These are phyloP conservation scores for Pantala flavescens DNA, from an alignment of 1,140 invertebrate species.

Conservation along the genomic window DNA sequence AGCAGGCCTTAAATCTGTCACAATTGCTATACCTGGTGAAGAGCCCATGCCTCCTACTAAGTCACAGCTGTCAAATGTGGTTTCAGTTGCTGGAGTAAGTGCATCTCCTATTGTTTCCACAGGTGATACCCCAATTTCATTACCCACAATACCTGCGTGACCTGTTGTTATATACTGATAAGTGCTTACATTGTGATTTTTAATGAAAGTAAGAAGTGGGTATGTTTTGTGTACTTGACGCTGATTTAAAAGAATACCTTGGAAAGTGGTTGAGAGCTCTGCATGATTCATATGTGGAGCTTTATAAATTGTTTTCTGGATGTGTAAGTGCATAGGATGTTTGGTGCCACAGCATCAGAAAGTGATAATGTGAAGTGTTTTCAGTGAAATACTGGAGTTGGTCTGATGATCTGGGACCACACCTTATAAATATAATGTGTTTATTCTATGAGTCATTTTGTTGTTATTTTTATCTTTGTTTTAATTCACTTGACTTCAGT, in stretches of 20 bases:
- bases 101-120: not conserved
- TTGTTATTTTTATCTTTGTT: not conserved
- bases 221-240: no score
- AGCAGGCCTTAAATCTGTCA: slow-evolving; percentile 18
- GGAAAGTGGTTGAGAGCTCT: not conserved
- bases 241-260: no score
- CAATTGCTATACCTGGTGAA: slow-evolving; percentile 22
- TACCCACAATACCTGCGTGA: not conserved
- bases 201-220: no score
- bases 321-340: not conserved
- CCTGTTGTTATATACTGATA: no score
- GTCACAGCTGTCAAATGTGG: not conserved
- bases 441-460: not conserved
- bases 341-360: not conserved
- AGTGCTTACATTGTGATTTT: no score
- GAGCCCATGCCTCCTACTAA: not conserved
- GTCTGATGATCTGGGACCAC: not conserved
- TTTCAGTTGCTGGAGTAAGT: not conserved
- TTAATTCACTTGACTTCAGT: not conserved
- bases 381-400: not conserved
- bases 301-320: not conserved
- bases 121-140: not conserved
- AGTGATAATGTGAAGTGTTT: not conserved
- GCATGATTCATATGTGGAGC: not conserved
- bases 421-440: not conserved